A percentile compares a stretch with the other conserved stretches of the same genome.
phyloP scores from a whole-genome alignment of 2,888 invertebrate genomes.

The Seira musarum region DNA sequence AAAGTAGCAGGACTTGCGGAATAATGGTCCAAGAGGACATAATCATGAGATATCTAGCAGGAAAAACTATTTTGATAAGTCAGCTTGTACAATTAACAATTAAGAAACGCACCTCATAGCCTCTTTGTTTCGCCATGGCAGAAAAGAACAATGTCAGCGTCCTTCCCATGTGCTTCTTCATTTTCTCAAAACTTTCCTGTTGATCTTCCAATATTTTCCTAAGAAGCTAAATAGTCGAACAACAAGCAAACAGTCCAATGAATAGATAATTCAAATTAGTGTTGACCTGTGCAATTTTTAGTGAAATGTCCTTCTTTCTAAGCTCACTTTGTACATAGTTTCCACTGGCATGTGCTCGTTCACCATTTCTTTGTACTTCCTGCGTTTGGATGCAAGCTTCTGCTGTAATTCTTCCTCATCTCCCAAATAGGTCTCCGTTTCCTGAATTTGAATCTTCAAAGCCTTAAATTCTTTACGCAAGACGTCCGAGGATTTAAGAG shows the following conservation, averaged over 20 bases:
- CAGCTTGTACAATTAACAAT: background rate
- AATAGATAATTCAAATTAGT: too few relatives aligned
- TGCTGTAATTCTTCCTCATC: conserved; percentile 30
- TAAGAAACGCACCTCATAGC: conserved; percentile 52
- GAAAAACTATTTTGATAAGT: too few relatives aligned
- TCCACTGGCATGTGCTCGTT: conserved; percentile 27
- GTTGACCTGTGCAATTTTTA: too few relatives aligned
- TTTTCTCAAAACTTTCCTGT: conserved; percentile 12
- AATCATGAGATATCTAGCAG: too few relatives aligned
- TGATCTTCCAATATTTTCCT: too few relatives aligned
- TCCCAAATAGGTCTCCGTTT: conserved; percentile 46
- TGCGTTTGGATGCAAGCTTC: background rate
- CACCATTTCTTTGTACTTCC: conserved; percentile 13
- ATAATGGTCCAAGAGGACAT: too few relatives aligned
- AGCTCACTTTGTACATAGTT: conserved; percentile 35
- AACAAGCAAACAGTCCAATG: too few relatives aligned
- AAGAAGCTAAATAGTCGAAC: too few relatives aligned
- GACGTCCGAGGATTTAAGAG: conserved; percentile 16
- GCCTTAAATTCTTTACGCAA: conserved; percentile 46
- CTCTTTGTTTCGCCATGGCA: conserved; percentile 51
- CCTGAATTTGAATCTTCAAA: conserved; percentile 35
- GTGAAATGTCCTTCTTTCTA: too few relatives aligned
- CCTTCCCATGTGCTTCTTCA: conserved; percentile 22
- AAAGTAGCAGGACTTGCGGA: too few relatives aligned
- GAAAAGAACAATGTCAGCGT: conserved; percentile 35